Percentiles rank a stretch among this genome's conserved stretches.
phyloP scores from a whole-genome alignment of 2,797 vertebrate species.

The Eulemur rubriventer region DNA sequence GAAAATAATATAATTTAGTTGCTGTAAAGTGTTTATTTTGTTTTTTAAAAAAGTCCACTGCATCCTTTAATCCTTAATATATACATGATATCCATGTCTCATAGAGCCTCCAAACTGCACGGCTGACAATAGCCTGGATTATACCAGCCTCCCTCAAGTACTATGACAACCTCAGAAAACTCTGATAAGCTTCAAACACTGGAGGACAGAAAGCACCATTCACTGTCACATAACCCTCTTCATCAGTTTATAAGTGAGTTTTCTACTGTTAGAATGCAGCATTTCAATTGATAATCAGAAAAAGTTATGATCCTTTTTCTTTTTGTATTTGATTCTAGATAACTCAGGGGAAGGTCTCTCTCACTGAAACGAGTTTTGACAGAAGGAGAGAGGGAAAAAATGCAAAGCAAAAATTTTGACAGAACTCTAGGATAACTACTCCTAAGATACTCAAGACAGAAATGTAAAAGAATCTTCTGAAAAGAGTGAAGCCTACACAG shows the following conservation, averaged over 20 bases:
- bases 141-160: neutral
- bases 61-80: neutral
- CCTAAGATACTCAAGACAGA: neutral
- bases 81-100: neutral
- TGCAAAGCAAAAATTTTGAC: neutral
- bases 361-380: conserved; percentile 34
- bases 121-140: neutral
- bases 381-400: neutral
- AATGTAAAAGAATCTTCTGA: neutral
- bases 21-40: neutral
- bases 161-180: neutral
- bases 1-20: conserved; percentile 18
- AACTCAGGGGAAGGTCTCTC: neutral
- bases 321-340: neutral
- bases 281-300: neutral
- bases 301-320: neutral
- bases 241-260: neutral
- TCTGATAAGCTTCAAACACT: neutral
- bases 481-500: neutral
- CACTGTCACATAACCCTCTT: neutral
- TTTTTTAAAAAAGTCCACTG: neutral
- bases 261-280: neutral
- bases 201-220: neutral
- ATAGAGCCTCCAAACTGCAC: neutral
- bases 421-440: neutral